A percentile compares a stretch with the other conserved stretches of the same genome.
Conservation (phyloP, 2,888 invertebrate species). For the Epiblema foenella region DNA sequence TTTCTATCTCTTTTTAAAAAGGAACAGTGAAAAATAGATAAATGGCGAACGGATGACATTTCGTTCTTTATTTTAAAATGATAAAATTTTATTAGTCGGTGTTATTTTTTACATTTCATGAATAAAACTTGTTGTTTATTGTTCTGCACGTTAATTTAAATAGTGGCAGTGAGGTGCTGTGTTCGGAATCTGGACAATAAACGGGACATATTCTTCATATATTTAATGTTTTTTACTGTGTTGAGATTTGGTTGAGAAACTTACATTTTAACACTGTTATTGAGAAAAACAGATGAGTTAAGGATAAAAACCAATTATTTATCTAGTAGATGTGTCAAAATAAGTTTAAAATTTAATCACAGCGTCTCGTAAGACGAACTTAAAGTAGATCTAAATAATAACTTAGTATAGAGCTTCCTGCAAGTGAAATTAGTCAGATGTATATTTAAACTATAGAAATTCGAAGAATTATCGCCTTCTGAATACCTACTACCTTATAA, state of each 20-base stretch:
- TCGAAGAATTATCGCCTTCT: neutral
- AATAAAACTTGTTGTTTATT: slow-evolving; percentile 64
- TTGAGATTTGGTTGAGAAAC: slow-evolving; percentile 22
- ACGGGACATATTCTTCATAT: slow-evolving; percentile 39
- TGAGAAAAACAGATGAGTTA: slow-evolving; percentile 18
- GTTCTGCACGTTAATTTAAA: slow-evolving; percentile 42
- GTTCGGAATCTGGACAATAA: slow-evolving; percentile 43
- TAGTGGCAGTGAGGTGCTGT: slow-evolving; percentile 46
- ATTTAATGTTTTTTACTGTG: slow-evolving; percentile 25
- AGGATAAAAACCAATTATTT: neutral
- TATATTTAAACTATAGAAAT: slow-evolving; percentile 11
- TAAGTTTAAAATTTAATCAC: neutral
- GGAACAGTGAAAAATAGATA: slow-evolving; percentile 59
- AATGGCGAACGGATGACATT: slow-evolving; percentile 79
- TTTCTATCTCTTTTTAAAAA: slow-evolving; percentile 58
- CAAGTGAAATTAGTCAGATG: slow-evolving; percentile 23
- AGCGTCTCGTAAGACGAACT: slow-evolving; percentile 8
- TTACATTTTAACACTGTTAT: neutral
- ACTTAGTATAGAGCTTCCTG: slow-evolving; percentile 26
- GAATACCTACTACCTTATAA: neutral
- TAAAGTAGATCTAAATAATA: slow-evolving; percentile 10
- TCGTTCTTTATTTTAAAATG: slow-evolving; percentile 60
- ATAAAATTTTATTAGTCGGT: slow-evolving; percentile 57
- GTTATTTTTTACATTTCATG: slow-evolving; percentile 60
- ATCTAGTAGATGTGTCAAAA: slow-evolving; percentile 7